Evolutionary conservation across 92 coral and sea anemone species (phyloP).

Genomic region (Porites lobata): DNA sequence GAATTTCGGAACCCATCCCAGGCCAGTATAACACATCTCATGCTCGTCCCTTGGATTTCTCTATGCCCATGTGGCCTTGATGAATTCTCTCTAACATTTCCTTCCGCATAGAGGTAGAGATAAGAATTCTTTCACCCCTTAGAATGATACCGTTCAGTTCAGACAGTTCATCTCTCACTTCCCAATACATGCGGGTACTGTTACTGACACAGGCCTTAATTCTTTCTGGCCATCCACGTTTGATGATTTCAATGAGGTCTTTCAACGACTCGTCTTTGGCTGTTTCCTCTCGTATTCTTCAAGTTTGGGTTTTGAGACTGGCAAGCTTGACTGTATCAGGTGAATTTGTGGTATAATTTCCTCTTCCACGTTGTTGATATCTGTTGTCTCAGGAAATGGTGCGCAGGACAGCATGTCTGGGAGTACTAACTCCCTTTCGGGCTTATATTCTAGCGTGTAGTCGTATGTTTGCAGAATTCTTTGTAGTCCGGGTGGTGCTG

Average conservation of each 20-base stretch:
- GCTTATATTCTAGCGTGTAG: too few species aligned
- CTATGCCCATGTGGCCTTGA: too few species aligned
- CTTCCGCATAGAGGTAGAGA: too few species aligned
- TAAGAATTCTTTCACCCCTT: neutral
- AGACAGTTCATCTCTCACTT: neutral
- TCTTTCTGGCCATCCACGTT: constrained; percentile 32
- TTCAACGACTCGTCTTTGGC: constrained; percentile 26
- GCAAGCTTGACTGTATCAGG: constrained; percentile 52
- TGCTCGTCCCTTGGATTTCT: too few species aligned
- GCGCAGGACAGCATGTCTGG: constrained; percentile 66
- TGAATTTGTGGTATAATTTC: constrained; percentile 63
- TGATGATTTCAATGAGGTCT: neutral
- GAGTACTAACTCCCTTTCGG: constrained; percentile 26
- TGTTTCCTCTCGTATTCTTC: constrained; percentile 45
- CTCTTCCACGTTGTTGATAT: constrained; percentile 58
- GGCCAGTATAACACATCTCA: too few species aligned
- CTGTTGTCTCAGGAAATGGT: constrained; percentile 22
- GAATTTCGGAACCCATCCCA: constrained; percentile 31
- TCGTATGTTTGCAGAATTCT: too few species aligned
- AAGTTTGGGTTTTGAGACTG: constrained; percentile 62
- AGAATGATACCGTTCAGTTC: too few species aligned
- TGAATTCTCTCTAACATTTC: neutral
- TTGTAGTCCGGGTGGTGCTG: too few species aligned
- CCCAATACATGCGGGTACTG: constrained; percentile 11
- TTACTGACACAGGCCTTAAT: neutral